Base-by-base conservation (phyloP, 2,797 vertebrate species). In the Thaleichthys pacificus region DNA sequence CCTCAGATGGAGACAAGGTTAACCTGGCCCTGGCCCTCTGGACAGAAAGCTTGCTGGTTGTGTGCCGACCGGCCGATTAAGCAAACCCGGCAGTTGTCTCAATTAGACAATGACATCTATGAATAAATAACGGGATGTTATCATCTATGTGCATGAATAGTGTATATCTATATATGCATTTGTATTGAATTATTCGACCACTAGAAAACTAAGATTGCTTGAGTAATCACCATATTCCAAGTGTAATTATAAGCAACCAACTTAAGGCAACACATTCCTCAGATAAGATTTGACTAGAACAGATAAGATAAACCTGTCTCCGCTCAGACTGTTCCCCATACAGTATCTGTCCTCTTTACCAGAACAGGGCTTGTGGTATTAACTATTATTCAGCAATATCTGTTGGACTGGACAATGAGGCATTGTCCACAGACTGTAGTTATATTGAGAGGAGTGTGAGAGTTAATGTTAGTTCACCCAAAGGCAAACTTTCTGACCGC, bases 1-100 rank as follows among this genome's bases (percentile, higher is more conserved):
- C 80, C 8, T 70, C 81, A 6, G 87, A 92, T 54, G 84, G 85
- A 72, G 94, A 93, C 61, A 95, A 93, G 78, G 83, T 93, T 81
- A 92, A 86, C 71, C 86, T 96, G 72, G 94, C 84, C 0, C 71
- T 96, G 63, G 87, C 95, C 0, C 89, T 89, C 9, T 89, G 88
- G 88, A 86, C 84, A 1, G 88, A 89, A 69, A 77, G 82, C 60
- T 75, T 89, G 38, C 73, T 89, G 58, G 69, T 63, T 9, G 85
- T 83, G 7, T 26, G 85, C 6, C 80, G 82, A 35, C 54, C 32
- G 1, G 19, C 28, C n/a, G 21, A 57, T 28, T 9, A 21, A 22
- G 42, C 21, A 66, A 42, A 51, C 65, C 65, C 4, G 11, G 22
- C 22, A 22, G 9, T 21, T 57, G n/a, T n/a, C 56, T 57, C 57